A percentile compares a stretch with the other conserved stretches of the same genome.
phyloP scores from a whole-genome alignment of 2,797 vertebrate genomes.

The Pantherophis alleghaniensis region DNA sequence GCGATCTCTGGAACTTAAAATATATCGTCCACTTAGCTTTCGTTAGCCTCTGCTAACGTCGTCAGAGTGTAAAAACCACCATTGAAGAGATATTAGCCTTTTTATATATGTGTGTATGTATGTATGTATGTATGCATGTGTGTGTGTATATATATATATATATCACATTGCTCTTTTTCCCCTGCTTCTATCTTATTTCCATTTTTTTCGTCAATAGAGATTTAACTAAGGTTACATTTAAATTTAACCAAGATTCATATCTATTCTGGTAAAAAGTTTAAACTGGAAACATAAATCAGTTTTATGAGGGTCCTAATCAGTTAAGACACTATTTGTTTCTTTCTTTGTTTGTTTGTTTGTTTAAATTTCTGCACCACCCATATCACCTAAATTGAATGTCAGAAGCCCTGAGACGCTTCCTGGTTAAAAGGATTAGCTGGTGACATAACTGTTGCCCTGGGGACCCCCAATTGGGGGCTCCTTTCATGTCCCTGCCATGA shows the following conservation, averaged over 20 bases:
- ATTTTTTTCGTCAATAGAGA: not conserved
- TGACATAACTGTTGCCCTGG: not conserved
- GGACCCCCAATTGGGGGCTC: not conserved
- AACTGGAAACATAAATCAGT: slow-evolving; percentile 17
- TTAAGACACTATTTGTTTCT: not conserved
- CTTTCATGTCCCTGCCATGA: not conserved
- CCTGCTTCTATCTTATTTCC: not conserved
- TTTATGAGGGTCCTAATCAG: not conserved
- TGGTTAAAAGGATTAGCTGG: not conserved
- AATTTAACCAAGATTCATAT: not conserved
- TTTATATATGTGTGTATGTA: not conserved
- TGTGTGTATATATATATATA: too few relatives aligned
- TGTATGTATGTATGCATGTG: too few relatives aligned
- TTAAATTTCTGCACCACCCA: not conserved
- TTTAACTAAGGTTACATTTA: not conserved
- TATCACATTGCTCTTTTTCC: not conserved
- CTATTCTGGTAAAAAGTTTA: slow-evolving; percentile 18
- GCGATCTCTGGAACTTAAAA: too few relatives aligned
- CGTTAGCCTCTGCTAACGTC: too few relatives aligned
- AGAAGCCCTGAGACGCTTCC: not conserved
- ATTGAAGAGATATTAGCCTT: too few relatives aligned
- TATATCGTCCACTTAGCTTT: too few relatives aligned
- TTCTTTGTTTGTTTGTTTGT: not conserved
- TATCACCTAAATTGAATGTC: not conserved
- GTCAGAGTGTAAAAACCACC: too few relatives aligned